phyloP scores from a whole-genome alignment of 1,140 invertebrate genomes.

The Galendromus occidentalis region DNA sequence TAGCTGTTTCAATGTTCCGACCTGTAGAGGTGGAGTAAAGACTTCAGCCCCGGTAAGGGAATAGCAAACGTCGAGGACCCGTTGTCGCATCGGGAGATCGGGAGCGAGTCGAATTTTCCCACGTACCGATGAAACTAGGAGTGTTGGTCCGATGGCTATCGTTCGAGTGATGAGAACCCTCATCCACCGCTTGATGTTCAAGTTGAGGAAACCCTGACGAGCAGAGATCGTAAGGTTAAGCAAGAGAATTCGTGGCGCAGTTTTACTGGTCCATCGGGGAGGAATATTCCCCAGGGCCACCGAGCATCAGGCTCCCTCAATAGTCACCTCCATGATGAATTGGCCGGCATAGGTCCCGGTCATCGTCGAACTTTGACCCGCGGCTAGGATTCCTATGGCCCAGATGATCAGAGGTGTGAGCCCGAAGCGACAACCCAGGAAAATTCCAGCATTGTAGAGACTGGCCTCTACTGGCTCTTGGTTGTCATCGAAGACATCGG shows the following conservation, averaged over 20 bases:
- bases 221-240: constrained; percentile 8
- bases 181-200: constrained; percentile 71
- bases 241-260: no score
- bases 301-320: not conserved
- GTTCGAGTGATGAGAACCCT: constrained; percentile 62
- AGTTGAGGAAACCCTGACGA: constrained; percentile 57
- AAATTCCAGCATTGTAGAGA: constrained; percentile 16
- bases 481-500: constrained; percentile 9
- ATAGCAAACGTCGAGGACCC: not conserved
- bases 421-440: constrained; percentile 21
- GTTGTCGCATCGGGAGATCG: not conserved
- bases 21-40: constrained; percentile 17
- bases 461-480: not conserved
- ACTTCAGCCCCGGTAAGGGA: not conserved
- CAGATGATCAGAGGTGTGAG: constrained; percentile 31
- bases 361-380: constrained; percentile 37
- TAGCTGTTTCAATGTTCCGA: constrained; percentile 46
- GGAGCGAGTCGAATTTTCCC: constrained; percentile 13
- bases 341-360: constrained; percentile 38
- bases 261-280: no score
- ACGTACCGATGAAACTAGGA: constrained; percentile 47
- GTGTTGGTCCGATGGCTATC: constrained; percentile 73
- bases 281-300: no score
- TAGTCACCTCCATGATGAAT: constrained; percentile 38
- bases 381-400: constrained; percentile 38